Percentiles rank a stretch among this genome's conserved stretches.
These are phyloP conservation scores for Mystacides longicornis DNA, from an alignment of 2,888 invertebrate species.

Conservation along the genomic window DNA sequence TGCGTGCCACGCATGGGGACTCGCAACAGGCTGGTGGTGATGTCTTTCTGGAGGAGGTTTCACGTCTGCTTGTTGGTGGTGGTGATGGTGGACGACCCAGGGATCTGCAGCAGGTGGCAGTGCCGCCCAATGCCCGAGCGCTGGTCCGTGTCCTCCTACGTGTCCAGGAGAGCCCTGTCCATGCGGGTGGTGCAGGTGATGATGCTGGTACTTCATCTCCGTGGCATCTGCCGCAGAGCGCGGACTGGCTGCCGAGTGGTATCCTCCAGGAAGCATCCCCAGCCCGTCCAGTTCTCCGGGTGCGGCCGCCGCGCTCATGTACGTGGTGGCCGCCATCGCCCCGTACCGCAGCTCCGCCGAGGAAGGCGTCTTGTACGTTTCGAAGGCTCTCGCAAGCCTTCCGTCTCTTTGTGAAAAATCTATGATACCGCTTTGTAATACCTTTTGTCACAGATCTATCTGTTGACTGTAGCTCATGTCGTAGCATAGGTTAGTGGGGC, in stretches of 20 bases:
- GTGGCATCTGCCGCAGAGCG: constrained; percentile 78
- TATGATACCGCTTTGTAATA: constrained; percentile 29
- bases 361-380: constrained; percentile 56
- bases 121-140: constrained; percentile 76
- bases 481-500: constrained; percentile 23
- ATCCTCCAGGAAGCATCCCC: constrained; percentile 71
- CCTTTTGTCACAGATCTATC: constrained; percentile 22
- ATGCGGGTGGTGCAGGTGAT: constrained; percentile 66
- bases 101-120: constrained; percentile 70
- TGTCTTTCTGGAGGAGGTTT: constrained; percentile 68
- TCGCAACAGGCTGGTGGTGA: constrained; percentile 49
- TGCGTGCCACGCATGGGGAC: constrained; percentile 85
- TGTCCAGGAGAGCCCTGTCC: constrained; percentile 43
- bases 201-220: constrained; percentile 93
- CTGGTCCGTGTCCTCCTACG: constrained; percentile 47
- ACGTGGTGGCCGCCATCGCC: constrained; percentile 94
- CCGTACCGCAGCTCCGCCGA: constrained; percentile 57
- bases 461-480: constrained; percentile 24
- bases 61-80: constrained; percentile 68
- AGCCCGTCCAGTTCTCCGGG: constrained; percentile 70
- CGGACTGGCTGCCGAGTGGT: constrained; percentile 75
- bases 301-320: constrained; percentile 81
- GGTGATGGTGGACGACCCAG: constrained; percentile 71
- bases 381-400: constrained; percentile 39
- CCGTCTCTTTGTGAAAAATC: constrained; percentile 28